Percentiles rank a stretch among this genome's conserved stretches.
phyloP scores from a whole-genome alignment of 64 coral and sea anemone genomes.

The Pocillopora damicornis region DNA sequence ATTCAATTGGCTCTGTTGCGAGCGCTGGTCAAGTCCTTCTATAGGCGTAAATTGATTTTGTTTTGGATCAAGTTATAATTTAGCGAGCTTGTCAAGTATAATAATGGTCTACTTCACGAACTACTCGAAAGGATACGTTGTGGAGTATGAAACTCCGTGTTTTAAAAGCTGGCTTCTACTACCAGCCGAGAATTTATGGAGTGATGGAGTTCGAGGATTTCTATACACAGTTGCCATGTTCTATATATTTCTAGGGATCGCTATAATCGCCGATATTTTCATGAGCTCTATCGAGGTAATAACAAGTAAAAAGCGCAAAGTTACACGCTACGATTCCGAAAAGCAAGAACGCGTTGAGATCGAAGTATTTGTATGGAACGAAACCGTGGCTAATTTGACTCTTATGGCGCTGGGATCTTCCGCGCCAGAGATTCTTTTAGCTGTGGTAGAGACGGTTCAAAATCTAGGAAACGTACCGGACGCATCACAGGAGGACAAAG shows the following conservation, averaged over 20 bases:
- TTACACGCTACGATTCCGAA: constrained; percentile 60
- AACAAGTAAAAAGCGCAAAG: constrained; percentile 80
- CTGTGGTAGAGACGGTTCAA: constrained; percentile 79
- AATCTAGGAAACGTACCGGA: constrained; percentile 31
- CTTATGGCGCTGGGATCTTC: constrained; percentile 89
- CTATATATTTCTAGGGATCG: constrained; percentile 85
- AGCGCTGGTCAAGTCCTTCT: background rate
- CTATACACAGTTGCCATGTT: constrained; percentile 73
- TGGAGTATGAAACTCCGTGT: constrained; percentile 59
- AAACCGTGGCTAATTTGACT: constrained; percentile 90
- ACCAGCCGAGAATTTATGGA: constrained; percentile 79
- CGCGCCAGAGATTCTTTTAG: constrained; percentile 83
- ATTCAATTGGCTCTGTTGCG: background rate
- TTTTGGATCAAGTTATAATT: background rate
- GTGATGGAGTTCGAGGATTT: constrained; percentile 56
- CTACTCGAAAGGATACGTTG: constrained; percentile 72
- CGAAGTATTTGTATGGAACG: constrained; percentile 90
- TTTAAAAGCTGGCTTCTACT: constrained; percentile 85
- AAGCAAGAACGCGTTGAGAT: constrained; percentile 69
- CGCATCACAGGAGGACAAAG: constrained; percentile 34
- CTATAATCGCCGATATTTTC: constrained; percentile 92
- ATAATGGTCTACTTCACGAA: constrained; percentile 63
- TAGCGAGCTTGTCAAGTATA: background rate
- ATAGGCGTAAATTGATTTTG: background rate
- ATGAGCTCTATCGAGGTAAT: constrained; percentile 92